Percentiles rank a stretch among this genome's conserved stretches.
Conservation (phyloP, 2,888 invertebrate genomes). For the Gymnosoma rotundatum region DNA sequence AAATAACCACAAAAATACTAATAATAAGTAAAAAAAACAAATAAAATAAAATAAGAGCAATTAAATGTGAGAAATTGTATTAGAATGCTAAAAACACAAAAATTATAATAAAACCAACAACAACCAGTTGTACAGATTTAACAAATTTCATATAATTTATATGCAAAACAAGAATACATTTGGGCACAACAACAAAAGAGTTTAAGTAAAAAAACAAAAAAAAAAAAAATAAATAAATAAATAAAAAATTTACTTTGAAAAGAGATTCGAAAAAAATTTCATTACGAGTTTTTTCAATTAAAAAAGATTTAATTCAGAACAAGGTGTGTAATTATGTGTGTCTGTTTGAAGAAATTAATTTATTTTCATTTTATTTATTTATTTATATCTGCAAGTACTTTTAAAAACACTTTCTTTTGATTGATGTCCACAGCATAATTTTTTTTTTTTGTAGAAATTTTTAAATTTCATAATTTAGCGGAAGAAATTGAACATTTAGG, state of each 20-base stretch:
- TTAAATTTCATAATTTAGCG: too few relatives aligned
- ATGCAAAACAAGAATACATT: conserved; percentile 51
- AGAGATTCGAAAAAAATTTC: conserved; percentile 7
- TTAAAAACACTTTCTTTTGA: neutral
- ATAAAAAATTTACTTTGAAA: conserved; percentile 10
- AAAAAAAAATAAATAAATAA: too few relatives aligned
- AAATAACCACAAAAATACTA: conserved; percentile 18
- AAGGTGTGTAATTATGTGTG: conserved; percentile 58
- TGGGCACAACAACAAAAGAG: conserved; percentile 3
- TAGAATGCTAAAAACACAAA: conserved; percentile 43
- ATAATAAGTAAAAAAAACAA: conserved; percentile 1
- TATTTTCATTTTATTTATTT: conserved; percentile 46
- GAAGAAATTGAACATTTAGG: too few relatives aligned
- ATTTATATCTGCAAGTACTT: neutral
- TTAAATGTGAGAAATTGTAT: conserved; percentile 51
- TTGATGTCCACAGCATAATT: neutral
- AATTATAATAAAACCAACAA: conserved; percentile 32
- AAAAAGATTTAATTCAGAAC: conserved; percentile 55
- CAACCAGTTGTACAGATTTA: conserved; percentile 17
- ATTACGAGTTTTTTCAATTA: conserved; percentile 13
- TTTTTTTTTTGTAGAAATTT: too few relatives aligned
- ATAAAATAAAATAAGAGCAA: conserved; percentile 22
- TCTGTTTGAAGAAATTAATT: conserved; percentile 19
- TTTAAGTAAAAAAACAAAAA: conserved; percentile 10
- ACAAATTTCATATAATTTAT: conserved; percentile 49